Evolutionary conservation across 2,113 vertebrate genomes (phyloP), one percentile per base, ranked within the genome.

Genomic region (Sylvia atricapilla): DNA sequence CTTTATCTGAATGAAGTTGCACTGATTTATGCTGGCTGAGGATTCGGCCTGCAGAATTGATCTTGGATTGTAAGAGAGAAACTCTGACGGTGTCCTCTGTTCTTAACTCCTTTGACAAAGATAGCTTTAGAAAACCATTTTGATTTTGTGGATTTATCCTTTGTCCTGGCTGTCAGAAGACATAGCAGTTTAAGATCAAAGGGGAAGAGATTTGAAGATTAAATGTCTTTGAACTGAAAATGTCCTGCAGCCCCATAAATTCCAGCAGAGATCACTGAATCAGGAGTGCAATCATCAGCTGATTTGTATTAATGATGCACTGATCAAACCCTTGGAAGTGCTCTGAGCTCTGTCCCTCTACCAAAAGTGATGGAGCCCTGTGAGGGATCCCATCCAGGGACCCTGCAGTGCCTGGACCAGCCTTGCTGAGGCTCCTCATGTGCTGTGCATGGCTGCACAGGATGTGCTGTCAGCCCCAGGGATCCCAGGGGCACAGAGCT

Each of bases 61-160:
- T 96, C 83, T 91, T 52, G 62, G 64, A n/a, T 83, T 56, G 52
- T 49, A 63, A 77, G 85, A 76, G 70, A 47, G 78, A 78, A 67
- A 46, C 86, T 84, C 79, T 81, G 83, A 39, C 0, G 1, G 33
- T 84, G 85, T 92, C 76, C 83, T 93, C 85, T 96, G 79, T 90
- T 96, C 88, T 89, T 52, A 88, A 77, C 47, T 81, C 70, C 87
- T 91, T 95, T 94, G 89, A 93, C 93, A 95, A 90, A 96, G 89
- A 90, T 43, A 83, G 84, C 75, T 87, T 83, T 80, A 91, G 93
- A 95, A 96, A 93, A 60, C 35, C 85, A 74, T 95, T 91, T 94
- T 97, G 96, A 89, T 95, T 93, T 94, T 89, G 77, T 89, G 93
- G 89, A 79, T 96, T 95, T 96, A 95, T 94, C 81, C 93, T 95